Conservation (phyloP, 2,797 vertebrate species). For the Clarias laeviceps region DNA sequence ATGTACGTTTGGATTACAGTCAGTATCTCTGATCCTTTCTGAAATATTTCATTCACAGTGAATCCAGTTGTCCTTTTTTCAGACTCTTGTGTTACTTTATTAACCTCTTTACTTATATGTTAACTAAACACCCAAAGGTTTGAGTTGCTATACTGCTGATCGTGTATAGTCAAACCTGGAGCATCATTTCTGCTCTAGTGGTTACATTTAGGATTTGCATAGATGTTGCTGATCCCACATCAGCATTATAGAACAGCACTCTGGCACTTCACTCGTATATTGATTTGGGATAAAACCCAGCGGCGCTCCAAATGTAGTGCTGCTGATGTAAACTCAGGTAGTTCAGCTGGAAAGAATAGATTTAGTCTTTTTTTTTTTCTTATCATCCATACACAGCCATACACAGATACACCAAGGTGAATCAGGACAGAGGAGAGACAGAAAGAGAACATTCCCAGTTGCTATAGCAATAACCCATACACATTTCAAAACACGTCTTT, state of each 20-base stretch:
- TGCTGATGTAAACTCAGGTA: background rate
- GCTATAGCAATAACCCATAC: conserved; percentile 19
- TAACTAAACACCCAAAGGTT: background rate
- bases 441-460: conserved; percentile 3
- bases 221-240: conserved; percentile 20
- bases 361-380: background rate
- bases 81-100: background rate
- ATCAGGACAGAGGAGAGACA: background rate
- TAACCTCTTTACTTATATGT: background rate
- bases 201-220: background rate
- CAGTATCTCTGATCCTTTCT: background rate
- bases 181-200: background rate
- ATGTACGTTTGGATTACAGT: background rate
- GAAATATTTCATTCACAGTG: background rate
- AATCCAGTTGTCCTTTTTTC: background rate
- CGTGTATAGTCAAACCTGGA: background rate
- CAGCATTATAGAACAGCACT: background rate
- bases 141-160: background rate
- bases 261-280: background rate
- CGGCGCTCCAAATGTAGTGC: background rate
- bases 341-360: background rate
- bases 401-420: conserved; percentile 16
- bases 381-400: background rate
- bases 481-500: background rate
- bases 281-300: background rate